Percentiles rank a stretch among this genome's conserved stretches.
Evolutionary conservation across 1,140 invertebrate species (phyloP).

Genomic region (Diorhabda carinulata): DNA sequence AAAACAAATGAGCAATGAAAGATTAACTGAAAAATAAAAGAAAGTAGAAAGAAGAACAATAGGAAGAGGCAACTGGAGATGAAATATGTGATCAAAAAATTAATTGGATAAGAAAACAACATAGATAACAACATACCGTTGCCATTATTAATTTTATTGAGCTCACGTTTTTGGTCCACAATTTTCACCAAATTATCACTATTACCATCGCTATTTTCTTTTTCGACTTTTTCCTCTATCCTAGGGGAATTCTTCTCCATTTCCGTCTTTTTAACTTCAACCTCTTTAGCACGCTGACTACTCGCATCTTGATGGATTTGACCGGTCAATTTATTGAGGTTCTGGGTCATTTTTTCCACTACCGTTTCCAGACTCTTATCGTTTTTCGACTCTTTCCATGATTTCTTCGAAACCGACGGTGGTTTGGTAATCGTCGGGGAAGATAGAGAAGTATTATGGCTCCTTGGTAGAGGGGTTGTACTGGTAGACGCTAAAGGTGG

Average conservation of each 20-base stretch:
- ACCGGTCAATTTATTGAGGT: conserved; percentile 25
- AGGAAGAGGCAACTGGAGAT: too few relatives aligned
- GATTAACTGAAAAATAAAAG: too few relatives aligned
- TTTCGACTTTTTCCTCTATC: background rate
- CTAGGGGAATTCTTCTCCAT: background rate
- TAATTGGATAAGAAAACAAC: too few relatives aligned
- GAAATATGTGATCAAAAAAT: too few relatives aligned
- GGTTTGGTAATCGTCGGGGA: conserved; percentile 18
- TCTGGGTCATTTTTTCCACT: conserved; percentile 43
- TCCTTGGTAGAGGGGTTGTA: conserved; percentile 5
- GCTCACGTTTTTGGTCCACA: background rate
- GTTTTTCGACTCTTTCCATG: conserved; percentile 35
- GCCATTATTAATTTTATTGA: background rate
- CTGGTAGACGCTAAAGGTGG: conserved; percentile 9
- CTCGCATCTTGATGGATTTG: conserved; percentile 14
- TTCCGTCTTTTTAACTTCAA: conserved; percentile 1
- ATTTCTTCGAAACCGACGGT: conserved; percentile 20
- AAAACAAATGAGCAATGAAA: too few relatives aligned
- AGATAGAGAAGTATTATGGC: conserved; percentile 12
- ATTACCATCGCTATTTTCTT: background rate
- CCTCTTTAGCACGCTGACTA: conserved; percentile 6
- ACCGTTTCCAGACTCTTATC: conserved; percentile 45
- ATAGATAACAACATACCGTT: background rate
- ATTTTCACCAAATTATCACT: background rate
- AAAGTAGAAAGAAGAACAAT: too few relatives aligned